Conservation (phyloP, 1,140 invertebrate species). For the Arion vulgaris region DNA sequence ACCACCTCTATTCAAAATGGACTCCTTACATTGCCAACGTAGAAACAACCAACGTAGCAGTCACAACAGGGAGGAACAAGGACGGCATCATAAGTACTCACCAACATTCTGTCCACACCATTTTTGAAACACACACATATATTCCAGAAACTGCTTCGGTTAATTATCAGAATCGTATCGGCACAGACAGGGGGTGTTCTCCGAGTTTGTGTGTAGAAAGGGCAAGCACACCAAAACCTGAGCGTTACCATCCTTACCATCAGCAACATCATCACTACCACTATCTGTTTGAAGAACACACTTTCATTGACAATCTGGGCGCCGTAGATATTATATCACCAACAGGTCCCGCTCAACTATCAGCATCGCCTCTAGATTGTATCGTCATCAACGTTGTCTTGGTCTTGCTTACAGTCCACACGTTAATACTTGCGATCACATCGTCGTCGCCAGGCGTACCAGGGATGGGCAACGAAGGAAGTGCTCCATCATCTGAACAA, state of each 20-base stretch:
- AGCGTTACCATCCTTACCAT: neutral
- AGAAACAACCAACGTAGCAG: neutral
- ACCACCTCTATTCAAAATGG: neutral
- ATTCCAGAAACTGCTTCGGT: neutral
- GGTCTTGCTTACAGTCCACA: constrained; percentile 28
- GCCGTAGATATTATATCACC: neutral
- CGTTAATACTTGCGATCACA: constrained; percentile 19
- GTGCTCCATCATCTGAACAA: constrained; percentile 53
- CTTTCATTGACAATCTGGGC: neutral
- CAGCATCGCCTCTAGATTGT: neutral
- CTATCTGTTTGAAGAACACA: neutral
- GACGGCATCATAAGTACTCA: neutral
- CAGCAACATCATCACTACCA: neutral
- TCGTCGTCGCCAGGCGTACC: neutral
- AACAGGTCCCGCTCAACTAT: neutral
- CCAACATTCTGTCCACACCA: neutral
- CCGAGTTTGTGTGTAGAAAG: neutral
- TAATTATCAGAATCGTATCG: neutral
- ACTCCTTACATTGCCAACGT: neutral
- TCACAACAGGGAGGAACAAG: neutral
- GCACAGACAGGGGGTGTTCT: neutral
- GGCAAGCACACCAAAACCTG: neutral
- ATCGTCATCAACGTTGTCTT: neutral
- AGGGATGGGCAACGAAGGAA: constrained; percentile 62
- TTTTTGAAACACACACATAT: neutral